Base-by-base conservation (phyloP, 2,797 vertebrate genomes). In the Hapalemur alaotrensis region DNA sequence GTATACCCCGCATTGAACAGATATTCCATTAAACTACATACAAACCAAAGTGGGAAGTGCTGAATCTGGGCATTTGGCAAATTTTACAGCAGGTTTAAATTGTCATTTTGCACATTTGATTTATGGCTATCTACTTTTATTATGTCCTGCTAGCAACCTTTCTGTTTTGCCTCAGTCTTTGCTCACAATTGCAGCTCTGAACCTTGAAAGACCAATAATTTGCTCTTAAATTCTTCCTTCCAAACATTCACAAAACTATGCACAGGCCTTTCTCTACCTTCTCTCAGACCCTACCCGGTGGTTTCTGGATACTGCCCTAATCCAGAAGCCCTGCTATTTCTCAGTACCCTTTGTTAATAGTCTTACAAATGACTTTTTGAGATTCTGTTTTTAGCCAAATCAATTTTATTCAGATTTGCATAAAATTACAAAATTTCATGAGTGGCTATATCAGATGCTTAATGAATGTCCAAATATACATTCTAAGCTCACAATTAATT, bases 361-460 rank as follows among this genome's bases (percentile, higher is more conserved):
- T 11, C 38, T 95, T 79, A 8, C 23, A 70, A 93, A 43, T 79
- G 46, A 91, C 80, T 93, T 97, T 93, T 90, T 65, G 22, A 90
- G 25, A 78, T 96, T 95, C 63, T 86, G 32, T 63, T 96, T 95
- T 95, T 63, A 57, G 13, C 25, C 81, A 93, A 95, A 38, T 12
- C 54, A 93, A 91, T 95, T 93, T 79, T 54, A 85, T 48, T 95
- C 50, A 84, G 43, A 96, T 91, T 81, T 92, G 57, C 65, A 95
- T 94, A 67, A 35, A 67, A 67, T 67, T 35, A 43, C 91, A 81
- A 97, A 93, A 84, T 92, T 94, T 95, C 85, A 93, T 78, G 41
- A 96, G 3, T 25, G 3, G 23, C 35, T 95, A 30, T 63, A 93
- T 73, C 8, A 91, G 87, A 84, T 94, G 28, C 23, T 95, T 91